Conservation (phyloP, 2,113 vertebrate genomes). For the Hydrolagus affinis region DNA sequence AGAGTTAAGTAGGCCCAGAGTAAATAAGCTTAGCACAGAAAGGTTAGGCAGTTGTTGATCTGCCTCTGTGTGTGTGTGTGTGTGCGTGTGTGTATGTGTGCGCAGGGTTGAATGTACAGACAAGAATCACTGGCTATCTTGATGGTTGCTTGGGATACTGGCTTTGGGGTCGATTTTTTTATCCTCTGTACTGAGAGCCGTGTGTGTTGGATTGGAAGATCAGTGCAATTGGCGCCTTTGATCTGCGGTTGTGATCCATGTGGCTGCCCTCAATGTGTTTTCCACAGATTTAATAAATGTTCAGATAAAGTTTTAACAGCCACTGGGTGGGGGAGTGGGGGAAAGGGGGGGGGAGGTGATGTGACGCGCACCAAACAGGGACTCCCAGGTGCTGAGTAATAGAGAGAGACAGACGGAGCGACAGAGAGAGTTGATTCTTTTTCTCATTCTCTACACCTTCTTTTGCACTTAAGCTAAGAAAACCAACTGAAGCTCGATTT, state of each 20-base stretch:
- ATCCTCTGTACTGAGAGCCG: constrained; percentile 37
- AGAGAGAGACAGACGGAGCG: too few relatives aligned
- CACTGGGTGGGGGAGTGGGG: constrained; percentile 17
- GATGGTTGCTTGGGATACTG: constrained; percentile 38
- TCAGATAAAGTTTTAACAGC: constrained; percentile 38
- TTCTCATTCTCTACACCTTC: not conserved
- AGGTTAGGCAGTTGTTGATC: not conserved
- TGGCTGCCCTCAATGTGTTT: constrained; percentile 35
- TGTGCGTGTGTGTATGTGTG: not conserved
- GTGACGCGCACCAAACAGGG: not conserved
- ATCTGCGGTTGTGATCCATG: constrained; percentile 41
- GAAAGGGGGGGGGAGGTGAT: not conserved
- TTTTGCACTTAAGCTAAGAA: not conserved
- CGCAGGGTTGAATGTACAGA: not conserved
- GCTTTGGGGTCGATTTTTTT: constrained; percentile 39
- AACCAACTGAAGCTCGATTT: too few relatives aligned
- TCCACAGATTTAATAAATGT: constrained; percentile 42
- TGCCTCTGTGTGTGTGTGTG: not conserved
- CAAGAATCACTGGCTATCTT: constrained; percentile 39
- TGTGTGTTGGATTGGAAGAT: constrained; percentile 29
- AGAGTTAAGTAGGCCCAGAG: too few relatives aligned
- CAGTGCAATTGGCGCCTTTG: constrained; percentile 41
- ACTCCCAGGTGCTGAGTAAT: not conserved
- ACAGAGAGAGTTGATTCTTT: not conserved
- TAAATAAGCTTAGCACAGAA: not conserved